Percentiles rank a stretch among this genome's conserved stretches.
These are phyloP conservation scores for Allolobophora icterica DNA, from an alignment of 2,888 invertebrate species.

Conservation along the genomic window DNA sequence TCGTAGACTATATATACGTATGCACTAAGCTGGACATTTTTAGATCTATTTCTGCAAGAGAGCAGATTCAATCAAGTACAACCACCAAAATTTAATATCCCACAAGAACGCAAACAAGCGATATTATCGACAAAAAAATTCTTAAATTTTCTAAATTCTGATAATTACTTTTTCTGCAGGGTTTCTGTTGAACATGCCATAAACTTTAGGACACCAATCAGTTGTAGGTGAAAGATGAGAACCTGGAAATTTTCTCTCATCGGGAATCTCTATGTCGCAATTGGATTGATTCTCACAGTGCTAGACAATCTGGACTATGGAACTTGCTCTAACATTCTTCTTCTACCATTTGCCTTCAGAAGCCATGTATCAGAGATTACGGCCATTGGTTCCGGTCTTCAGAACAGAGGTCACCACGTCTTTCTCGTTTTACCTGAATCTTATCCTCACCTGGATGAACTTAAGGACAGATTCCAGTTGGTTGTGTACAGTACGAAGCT, in stretches of 20 bases:
- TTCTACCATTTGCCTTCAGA: constrained; percentile 37
- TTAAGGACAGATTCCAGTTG: constrained; percentile 18
- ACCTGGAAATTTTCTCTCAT: neutral
- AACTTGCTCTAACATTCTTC: constrained; percentile 35
- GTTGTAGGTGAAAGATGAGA: neutral
- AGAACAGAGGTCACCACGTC: constrained; percentile 40
- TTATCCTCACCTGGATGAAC: constrained; percentile 31
- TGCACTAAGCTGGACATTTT: no score
- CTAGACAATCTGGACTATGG: neutral
- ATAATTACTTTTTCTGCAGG: neutral
- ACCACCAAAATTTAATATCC: no score
- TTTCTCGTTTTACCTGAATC: constrained; percentile 33
- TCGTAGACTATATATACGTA: no score
- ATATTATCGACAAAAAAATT: no score
- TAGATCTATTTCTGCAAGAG: no score
- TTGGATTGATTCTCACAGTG: neutral
- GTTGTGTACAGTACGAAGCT: neutral
- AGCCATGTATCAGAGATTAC: constrained; percentile 38
- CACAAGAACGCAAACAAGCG: no score
- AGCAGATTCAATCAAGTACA: no score
- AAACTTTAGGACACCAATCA: neutral
- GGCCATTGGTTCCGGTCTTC: constrained; percentile 36
- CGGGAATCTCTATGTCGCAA: neutral
- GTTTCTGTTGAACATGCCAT: neutral
- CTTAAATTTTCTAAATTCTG: no score